Evolutionary conservation across 2,113 vertebrate genomes (phyloP).

Genomic region (Epinephelus fuscoguttatus): DNA sequence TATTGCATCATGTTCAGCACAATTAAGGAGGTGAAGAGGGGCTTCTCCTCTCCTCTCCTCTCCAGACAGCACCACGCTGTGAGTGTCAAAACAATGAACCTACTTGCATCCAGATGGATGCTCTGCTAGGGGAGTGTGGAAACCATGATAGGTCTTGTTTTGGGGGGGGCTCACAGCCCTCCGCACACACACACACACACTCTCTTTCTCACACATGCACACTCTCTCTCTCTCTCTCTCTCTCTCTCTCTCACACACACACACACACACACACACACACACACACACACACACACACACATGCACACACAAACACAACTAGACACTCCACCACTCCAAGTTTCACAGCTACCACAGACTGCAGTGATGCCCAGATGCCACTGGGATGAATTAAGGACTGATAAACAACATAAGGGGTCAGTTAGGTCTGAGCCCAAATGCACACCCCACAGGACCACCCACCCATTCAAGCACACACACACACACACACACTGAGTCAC

Average conservation of each 20-base stretch:
- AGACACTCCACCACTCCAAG: conserved; percentile 25
- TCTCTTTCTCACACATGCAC: conserved; percentile 4
- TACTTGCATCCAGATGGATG: conserved; percentile 79
- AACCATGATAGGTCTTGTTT: conserved; percentile 56
- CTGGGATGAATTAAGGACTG: conserved; percentile 60
- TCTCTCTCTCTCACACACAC: no score
- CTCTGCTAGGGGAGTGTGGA: conserved; percentile 39
- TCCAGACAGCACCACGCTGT: conserved; percentile 76
- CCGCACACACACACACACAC: conserved; percentile 8
- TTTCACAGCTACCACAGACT: conserved; percentile 41
- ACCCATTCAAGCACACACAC: conserved; percentile 29
- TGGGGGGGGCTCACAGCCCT: neutral
- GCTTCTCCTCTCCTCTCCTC: conserved; percentile 39
- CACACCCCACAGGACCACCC: conserved; percentile 62
- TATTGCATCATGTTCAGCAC: conserved; percentile 40
- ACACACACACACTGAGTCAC: conserved; percentile 13
- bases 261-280: conserved; percentile 16
- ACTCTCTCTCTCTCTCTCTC: neutral
- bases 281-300: conserved; percentile 6
- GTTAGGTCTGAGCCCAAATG: conserved; percentile 54
- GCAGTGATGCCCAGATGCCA: conserved; percentile 58
- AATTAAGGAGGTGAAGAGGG: conserved; percentile 24
- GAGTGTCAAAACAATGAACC: conserved; percentile 81
- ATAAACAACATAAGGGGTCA: conserved; percentile 70
- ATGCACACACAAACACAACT: conserved; percentile 13